Evolutionary conservation across 2,797 vertebrate genomes (phyloP).

Genomic region (Capromys pilorides): DNA sequence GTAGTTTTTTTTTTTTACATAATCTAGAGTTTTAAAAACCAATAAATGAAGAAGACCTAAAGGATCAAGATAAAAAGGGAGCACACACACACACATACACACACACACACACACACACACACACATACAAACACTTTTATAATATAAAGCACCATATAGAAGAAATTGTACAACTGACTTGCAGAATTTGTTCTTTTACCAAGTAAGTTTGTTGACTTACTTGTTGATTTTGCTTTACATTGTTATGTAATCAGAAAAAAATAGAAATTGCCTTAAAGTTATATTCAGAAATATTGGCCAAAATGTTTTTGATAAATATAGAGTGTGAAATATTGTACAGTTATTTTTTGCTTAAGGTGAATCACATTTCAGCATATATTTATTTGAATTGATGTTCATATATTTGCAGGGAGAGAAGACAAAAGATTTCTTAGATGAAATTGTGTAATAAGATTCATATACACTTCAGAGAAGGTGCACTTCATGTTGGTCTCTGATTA

Average conservation of each 20-base stretch:
- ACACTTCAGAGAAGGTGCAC: neutral
- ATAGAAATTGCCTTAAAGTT: neutral
- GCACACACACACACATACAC: neutral
- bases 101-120: no score
- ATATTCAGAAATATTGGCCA: neutral
- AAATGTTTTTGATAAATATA: slow-evolving; percentile 3
- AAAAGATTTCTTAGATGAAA: neutral
- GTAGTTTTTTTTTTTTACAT: neutral
- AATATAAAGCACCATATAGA: neutral
- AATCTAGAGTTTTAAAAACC: neutral
- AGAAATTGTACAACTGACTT: neutral
- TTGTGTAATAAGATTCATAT: neutral
- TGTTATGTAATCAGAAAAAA: neutral
- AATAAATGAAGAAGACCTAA: neutral
- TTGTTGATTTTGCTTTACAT: neutral
- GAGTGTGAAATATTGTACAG: neutral
- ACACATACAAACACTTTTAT: neutral
- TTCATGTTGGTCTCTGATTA: neutral
- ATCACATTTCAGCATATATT: neutral
- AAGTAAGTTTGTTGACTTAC: neutral
- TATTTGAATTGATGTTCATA: neutral
- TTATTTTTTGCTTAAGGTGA: neutral
- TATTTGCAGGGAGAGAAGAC: neutral
- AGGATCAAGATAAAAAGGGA: neutral
- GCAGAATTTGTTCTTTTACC: neutral